phyloP scores from a whole-genome alignment of 2,113 vertebrate genomes.

The Pseudopodoces humilis region DNA sequence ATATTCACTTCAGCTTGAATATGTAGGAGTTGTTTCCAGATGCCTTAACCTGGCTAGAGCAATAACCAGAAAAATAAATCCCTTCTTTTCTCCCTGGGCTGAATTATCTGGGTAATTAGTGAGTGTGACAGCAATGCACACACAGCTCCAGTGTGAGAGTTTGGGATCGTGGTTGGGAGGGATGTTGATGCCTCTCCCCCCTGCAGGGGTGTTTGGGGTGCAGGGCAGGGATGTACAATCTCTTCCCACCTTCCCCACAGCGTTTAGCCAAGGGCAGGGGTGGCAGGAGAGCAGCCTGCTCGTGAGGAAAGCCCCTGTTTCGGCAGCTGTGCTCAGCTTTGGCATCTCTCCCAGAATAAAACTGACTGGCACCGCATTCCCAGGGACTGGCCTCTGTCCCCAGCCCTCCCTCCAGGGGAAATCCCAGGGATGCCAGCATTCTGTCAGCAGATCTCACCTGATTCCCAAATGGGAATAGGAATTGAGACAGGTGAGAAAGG shows the following conservation, averaged over 20 bases:
- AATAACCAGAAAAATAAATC: background rate
- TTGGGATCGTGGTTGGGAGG: accelerated
- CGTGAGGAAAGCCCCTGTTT: slow-evolving; percentile 53
- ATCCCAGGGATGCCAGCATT: background rate
- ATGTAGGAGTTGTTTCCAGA: background rate
- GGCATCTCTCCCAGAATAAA: slow-evolving; percentile 50
- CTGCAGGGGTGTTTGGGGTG: background rate
- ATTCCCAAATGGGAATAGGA: background rate
- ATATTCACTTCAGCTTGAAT: background rate
- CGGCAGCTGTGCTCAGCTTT: slow-evolving; percentile 41
- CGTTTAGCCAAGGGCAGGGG: background rate
- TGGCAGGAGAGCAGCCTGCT: background rate
- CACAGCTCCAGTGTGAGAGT: background rate
- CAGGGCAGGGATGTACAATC: background rate
- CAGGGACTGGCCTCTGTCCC: background rate
- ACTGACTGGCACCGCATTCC: slow-evolving; percentile 13
- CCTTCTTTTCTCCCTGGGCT: background rate
- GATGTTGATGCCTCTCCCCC: background rate
- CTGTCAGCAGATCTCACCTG: background rate
- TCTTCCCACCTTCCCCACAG: background rate
- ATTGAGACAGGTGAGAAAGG: background rate
- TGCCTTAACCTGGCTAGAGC: background rate
- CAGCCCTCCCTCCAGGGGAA: background rate
- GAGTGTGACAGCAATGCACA: accelerated
- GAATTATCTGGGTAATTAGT: background rate